Conservation (phyloP, 1,140 invertebrate species). For the Drosophila fuyamai region DNA sequence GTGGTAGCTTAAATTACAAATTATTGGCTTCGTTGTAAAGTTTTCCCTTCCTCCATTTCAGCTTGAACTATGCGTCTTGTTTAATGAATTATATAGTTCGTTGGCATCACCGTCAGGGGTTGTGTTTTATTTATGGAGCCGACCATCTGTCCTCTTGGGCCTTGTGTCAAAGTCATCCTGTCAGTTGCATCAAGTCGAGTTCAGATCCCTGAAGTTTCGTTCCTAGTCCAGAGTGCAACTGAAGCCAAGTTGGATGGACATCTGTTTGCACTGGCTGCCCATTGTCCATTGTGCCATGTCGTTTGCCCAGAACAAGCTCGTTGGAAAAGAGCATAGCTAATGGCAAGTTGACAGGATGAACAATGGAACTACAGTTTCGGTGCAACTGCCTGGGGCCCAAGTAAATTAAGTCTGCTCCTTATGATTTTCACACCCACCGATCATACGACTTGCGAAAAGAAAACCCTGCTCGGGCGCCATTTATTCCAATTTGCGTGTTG, state of each 20-base stretch:
- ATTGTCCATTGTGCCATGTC: conserved; percentile 1
- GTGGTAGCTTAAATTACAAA: too few species aligned
- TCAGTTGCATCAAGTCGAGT: conserved; percentile 50
- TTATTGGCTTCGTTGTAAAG: too few species aligned
- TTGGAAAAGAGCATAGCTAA: conserved; percentile 67
- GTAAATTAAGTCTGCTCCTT: conserved; percentile 5
- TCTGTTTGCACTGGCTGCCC: conserved; percentile 44
- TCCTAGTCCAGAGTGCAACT: conserved; percentile 44
- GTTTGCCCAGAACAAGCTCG: conserved; percentile 5
- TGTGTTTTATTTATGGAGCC: conserved; percentile 63
- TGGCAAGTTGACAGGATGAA: conserved; percentile 25
- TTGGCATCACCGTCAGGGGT: conserved; percentile 24
- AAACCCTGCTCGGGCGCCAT: conserved; percentile 6
- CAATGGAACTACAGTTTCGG: conserved; percentile 38
- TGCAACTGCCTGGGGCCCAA: background rate
- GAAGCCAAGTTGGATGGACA: conserved; percentile 42
- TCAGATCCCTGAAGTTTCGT: conserved; percentile 32
- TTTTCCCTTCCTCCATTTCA: background rate
- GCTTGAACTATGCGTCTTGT: background rate
- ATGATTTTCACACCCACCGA: conserved; percentile 18
- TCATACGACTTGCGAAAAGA: conserved; percentile 2
- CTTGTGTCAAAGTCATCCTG: conserved; percentile 69
- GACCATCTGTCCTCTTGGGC: conserved; percentile 24
- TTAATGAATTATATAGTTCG: background rate
- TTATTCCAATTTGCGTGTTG: conserved; percentile 29